Percentiles rank a stretch among this genome's conserved stretches.
These are phyloP conservation scores for Phyllostomus discolor DNA, from an alignment of 2,113 vertebrate genomes.

Conservation along the genomic window DNA sequence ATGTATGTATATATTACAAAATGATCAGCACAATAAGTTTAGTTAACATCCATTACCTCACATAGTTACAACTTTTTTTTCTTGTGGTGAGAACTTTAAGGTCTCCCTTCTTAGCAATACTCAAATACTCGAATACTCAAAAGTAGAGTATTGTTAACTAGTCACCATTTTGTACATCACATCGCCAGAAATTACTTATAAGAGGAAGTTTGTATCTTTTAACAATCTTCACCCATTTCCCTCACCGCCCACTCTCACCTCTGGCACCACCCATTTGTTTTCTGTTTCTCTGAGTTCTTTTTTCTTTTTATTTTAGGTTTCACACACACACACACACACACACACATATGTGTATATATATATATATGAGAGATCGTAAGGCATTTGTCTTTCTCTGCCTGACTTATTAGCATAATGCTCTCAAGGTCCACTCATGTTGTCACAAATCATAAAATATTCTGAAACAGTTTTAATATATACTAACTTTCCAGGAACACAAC, in stretches of 20 bases:
- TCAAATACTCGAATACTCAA: background rate
- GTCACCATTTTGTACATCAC: background rate
- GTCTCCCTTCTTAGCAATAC: background rate
- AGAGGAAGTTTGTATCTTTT: background rate
- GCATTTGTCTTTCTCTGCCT: background rate
- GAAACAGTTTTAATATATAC: background rate
- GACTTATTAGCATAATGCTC: background rate
- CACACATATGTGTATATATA: too few species aligned
- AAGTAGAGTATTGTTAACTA: background rate
- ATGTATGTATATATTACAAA: background rate
- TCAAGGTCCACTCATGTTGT: background rate
- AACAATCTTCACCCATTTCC: background rate
- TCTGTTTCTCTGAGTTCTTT: background rate
- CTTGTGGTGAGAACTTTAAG: background rate
- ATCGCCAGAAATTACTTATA: background rate
- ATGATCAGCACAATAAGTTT: background rate
- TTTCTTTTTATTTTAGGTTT: background rate
- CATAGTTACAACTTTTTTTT: background rate
- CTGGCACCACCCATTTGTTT: background rate
- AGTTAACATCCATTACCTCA: background rate
- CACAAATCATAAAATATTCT: background rate
- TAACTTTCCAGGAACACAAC: background rate
- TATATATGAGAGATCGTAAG: background rate
- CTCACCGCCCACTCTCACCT: background rate
- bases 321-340: background rate